Conservation (phyloP, 2,797 vertebrate species). For the Leucoraja ocellata region DNA sequence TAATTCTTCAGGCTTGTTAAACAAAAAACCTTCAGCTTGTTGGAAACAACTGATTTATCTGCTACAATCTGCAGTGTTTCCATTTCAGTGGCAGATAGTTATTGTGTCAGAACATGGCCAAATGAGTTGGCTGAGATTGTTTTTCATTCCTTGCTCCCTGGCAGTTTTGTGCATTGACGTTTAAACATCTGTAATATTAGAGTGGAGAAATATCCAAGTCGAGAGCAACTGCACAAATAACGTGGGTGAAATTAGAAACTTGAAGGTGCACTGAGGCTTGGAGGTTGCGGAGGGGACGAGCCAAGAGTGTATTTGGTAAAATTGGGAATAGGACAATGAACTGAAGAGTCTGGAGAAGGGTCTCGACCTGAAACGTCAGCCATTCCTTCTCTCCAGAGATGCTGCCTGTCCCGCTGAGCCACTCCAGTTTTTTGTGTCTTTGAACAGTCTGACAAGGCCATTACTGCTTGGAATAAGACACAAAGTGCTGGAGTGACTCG, state of each 20-base stretch:
- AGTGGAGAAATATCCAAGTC: not conserved
- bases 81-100: conserved; percentile 11
- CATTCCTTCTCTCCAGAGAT: too few species aligned
- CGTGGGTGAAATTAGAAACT: not conserved
- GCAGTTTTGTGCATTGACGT: not conserved
- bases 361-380: too few species aligned
- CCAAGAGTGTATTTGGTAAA: not conserved
- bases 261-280: not conserved
- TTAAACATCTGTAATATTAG: not conserved
- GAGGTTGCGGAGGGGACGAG: not conserved
- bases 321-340: not conserved
- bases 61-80: not conserved
- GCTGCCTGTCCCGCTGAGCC: too few species aligned
- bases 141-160: not conserved
- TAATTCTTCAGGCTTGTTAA: conserved; percentile 29
- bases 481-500: too few species aligned
- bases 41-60: conserved; percentile 42
- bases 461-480: too few species aligned
- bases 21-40: conserved; percentile 41
- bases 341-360: too few species aligned
- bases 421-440: too few species aligned
- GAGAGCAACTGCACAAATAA: not conserved
- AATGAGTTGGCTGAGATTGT: not conserved
- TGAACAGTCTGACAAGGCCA: too few species aligned
- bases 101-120: not conserved